phyloP scores from a whole-genome alignment of 2,113 vertebrate species.

The Neolamprologus brichardi region DNA sequence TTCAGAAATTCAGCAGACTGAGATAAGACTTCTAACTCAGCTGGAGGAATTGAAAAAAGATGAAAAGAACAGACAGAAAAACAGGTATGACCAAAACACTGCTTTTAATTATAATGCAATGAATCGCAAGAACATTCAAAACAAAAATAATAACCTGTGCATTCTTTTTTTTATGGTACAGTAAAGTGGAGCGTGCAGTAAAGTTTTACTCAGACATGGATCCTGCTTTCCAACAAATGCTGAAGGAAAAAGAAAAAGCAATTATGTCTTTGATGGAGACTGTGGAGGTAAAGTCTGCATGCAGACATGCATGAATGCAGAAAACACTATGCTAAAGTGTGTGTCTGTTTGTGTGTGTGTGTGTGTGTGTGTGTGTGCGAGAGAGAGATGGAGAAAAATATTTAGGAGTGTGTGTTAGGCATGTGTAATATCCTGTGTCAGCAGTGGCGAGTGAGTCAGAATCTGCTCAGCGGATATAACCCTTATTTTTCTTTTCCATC shows the following conservation, averaged over 20 bases:
- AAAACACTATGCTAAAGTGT: background rate
- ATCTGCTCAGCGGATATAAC: conserved; percentile 26
- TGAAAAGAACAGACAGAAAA: conserved; percentile 14
- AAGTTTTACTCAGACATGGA: conserved; percentile 52
- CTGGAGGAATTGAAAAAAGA: conserved; percentile 9
- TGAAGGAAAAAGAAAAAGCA: conserved; percentile 73
- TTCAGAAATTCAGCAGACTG: conserved; percentile 10
- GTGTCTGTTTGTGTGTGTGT: background rate
- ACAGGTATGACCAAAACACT: background rate
- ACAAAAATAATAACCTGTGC: background rate
- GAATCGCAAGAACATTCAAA: background rate
- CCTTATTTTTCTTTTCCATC: background rate
- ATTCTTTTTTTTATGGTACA: background rate
- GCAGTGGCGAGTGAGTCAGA: conserved; percentile 54
- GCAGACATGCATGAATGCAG: background rate
- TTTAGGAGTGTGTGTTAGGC: background rate
- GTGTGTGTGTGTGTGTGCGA: background rate
- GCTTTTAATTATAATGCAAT: background rate
- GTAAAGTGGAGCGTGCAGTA: conserved; percentile 1
- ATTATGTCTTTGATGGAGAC: conserved; percentile 71
- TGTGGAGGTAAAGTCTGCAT: conserved; percentile 64
- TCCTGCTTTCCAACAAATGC: conserved; percentile 46
- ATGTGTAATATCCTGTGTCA: conserved; percentile 37
- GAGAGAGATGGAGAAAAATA: background rate
- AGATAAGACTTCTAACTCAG: conserved; percentile 2